Evolutionary conservation across 2,888 invertebrate species (phyloP).

Genomic region (Hydrotaea diabolus): DNA sequence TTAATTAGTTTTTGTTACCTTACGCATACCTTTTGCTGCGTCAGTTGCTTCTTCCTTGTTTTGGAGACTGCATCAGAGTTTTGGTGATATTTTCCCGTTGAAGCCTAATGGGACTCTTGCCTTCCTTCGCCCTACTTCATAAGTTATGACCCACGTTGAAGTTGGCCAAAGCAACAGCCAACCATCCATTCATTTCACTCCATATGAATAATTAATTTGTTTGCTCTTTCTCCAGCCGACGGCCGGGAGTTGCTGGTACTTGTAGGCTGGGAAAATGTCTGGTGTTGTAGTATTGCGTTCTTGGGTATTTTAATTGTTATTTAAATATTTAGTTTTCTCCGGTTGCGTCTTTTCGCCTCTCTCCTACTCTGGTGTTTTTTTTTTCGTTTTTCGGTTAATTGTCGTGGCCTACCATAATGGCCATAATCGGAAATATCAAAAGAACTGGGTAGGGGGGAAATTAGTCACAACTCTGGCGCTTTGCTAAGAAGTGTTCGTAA

Average conservation of each 20-base stretch:
- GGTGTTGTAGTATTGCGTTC: conserved; percentile 8
- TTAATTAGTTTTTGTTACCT: conserved; percentile 65
- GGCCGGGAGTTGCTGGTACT: not conserved
- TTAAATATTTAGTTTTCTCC: conserved; percentile 39
- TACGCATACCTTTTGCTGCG: not conserved
- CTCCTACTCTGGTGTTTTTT: not conserved
- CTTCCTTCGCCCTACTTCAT: not conserved
- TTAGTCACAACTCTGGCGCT: not conserved
- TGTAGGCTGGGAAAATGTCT: conserved; percentile 40
- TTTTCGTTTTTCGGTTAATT: conserved; percentile 24
- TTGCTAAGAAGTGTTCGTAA: not conserved
- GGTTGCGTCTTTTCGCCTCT: not conserved
- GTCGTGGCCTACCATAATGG: conserved; percentile 32
- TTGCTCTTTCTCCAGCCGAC: not conserved
- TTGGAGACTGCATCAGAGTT: not conserved
- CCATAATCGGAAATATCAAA: conserved; percentile 48
- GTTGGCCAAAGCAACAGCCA: not conserved
- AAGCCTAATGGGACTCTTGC: not conserved
- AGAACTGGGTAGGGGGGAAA: not conserved
- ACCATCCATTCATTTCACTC: conserved; percentile 6
- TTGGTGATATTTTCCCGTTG: conserved; percentile 4
- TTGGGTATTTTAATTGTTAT: conserved; percentile 50
- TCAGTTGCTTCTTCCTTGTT: not conserved
- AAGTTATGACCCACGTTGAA: not conserved
- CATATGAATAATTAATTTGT: conserved; percentile 56